These are phyloP conservation scores for Rhinoptilus africanus DNA, from an alignment of 2,113 vertebrate genomes.

Conservation along the genomic window DNA sequence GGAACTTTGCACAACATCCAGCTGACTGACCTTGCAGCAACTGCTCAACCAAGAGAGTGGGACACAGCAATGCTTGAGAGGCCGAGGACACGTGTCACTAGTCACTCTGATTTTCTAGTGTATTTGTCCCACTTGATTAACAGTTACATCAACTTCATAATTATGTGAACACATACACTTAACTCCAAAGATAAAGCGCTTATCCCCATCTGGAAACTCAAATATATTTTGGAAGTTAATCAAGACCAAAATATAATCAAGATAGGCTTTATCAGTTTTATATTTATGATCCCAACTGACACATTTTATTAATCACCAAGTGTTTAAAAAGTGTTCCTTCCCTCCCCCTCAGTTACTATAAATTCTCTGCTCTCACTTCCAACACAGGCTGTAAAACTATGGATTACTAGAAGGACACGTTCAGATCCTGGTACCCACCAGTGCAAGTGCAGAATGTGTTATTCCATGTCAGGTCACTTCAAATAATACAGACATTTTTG, in stretches of 20 bases:
- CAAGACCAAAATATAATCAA: slow-evolving; percentile 27
- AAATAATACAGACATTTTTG: background rate
- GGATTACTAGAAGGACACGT: background rate
- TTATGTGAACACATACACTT: background rate
- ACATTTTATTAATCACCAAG: slow-evolving; percentile 34
- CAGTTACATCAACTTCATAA: background rate
- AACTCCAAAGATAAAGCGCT: background rate
- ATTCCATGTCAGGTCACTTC: background rate
- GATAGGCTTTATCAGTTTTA: background rate
- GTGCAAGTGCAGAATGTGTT: background rate
- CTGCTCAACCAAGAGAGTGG: background rate
- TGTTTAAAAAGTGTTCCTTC: slow-evolving; percentile 1
- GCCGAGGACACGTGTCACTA: rapidly evolving
- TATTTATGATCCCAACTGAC: slow-evolving; percentile 8
- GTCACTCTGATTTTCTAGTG: background rate
- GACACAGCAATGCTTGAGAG: background rate
- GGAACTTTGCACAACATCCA: background rate
- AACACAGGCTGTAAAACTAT: slow-evolving; percentile 6
- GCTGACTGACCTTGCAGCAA: background rate
- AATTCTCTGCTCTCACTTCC: background rate
- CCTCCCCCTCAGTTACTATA: slow-evolving; percentile 24
- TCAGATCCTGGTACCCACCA: background rate
- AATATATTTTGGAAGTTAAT: slow-evolving; percentile 3
- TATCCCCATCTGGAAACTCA: background rate
- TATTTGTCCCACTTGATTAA: background rate